Evolutionary conservation across 2,888 invertebrate species (phyloP).

Genomic region (Euspilapteryx auroguttella): DNA sequence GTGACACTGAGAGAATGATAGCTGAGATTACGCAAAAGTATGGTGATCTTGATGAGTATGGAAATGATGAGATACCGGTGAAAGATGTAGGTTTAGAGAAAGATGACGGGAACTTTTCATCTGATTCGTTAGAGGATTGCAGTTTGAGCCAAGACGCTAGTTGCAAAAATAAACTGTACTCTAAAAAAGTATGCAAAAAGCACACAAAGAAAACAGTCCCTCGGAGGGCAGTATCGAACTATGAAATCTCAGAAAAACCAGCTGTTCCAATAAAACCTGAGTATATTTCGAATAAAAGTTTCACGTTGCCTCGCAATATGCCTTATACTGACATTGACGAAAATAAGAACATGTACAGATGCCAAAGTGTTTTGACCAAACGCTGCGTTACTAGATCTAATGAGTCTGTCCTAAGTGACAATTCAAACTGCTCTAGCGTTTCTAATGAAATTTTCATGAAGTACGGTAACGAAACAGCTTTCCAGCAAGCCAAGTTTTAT

Average conservation of each 20-base stretch:
- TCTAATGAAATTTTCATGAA: conserved; percentile 55
- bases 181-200: conserved; percentile 54
- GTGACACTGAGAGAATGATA: conserved; percentile 67
- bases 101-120: conserved; percentile 74
- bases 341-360: conserved; percentile 43
- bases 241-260: conserved; percentile 68
- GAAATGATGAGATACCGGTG: conserved; percentile 39
- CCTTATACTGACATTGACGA: conserved; percentile 51
- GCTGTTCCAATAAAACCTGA: conserved; percentile 35
- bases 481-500: conserved; percentile 55
- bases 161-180: conserved; percentile 51
- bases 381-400: conserved; percentile 64
- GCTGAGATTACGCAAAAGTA: conserved; percentile 67
- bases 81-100: conserved; percentile 29
- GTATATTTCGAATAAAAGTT: conserved; percentile 37
- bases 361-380: conserved; percentile 51
- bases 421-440: conserved; percentile 51
- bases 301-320: conserved; percentile 52
- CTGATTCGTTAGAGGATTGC: conserved; percentile 77
- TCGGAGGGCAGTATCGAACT: conserved; percentile 74
- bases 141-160: conserved; percentile 58
- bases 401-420: conserved; percentile 50
- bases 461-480: conserved; percentile 50
- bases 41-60: conserved; percentile 55
- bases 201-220: conserved; percentile 57